Percentiles rank a stretch among this genome's conserved stretches.
phyloP scores from a whole-genome alignment of 2,888 invertebrate species.

The Diarsia brunnea region DNA sequence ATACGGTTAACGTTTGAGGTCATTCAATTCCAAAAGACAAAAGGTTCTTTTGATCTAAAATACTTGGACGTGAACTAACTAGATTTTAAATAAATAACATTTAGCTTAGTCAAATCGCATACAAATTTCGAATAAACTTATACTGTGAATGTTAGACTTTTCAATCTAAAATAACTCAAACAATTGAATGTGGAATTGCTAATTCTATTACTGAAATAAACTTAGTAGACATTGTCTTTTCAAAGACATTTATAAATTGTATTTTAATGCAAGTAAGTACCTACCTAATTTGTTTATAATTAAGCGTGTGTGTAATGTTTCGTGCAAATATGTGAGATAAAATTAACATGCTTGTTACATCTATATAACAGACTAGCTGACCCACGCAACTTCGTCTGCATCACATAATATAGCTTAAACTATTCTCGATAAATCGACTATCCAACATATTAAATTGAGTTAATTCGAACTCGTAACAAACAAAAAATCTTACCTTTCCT shows the following conservation, averaged over 20 bases:
- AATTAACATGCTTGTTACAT: not conserved
- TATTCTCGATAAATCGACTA: no score
- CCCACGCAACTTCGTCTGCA: no score
- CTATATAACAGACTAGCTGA: no score
- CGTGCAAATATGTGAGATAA: not conserved
- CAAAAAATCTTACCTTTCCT: no score
- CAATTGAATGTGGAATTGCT: constrained; percentile 20
- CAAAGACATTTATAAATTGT: constrained; percentile 10
- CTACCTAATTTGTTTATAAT: not conserved
- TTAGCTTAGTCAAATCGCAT: not conserved
- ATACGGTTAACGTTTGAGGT: not conserved
- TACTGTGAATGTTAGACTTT: constrained; percentile 7
- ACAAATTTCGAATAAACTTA: constrained; percentile 11
- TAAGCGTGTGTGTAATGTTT: not conserved
- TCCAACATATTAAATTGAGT: no score
- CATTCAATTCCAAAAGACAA: not conserved
- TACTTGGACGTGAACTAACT: not conserved
- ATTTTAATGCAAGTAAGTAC: not conserved
- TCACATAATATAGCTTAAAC: no score
- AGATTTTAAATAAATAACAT: not conserved
- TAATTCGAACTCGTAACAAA: no score
- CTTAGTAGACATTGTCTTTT: constrained; percentile 34
- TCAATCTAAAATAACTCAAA: constrained; percentile 10
- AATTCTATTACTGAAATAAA: constrained; percentile 25
- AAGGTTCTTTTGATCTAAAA: not conserved